Evolutionary conservation across 2,888 invertebrate genomes (phyloP).

Genomic region (Mythimna vitellina): DNA sequence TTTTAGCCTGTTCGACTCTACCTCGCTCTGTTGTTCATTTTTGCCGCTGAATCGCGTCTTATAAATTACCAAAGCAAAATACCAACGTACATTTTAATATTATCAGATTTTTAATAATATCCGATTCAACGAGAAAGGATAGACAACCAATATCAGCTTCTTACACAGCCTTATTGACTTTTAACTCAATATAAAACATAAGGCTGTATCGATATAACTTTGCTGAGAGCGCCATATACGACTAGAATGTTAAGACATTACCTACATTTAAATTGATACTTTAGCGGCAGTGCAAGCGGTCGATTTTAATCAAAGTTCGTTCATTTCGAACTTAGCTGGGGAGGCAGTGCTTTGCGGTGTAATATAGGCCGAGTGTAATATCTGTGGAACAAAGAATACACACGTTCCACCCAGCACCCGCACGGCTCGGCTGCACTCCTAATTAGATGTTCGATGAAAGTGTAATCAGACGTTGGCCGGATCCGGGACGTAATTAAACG

Average conservation of each 20-base stretch:
- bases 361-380: slow-evolving; percentile 85
- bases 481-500: slow-evolving; percentile 90
- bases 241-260: slow-evolving; percentile 48
- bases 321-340: slow-evolving; percentile 84
- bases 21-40: slow-evolving; percentile 3
- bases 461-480: slow-evolving; percentile 90
- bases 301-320: slow-evolving; percentile 88
- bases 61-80: slow-evolving; percentile 10
- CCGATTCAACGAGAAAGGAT: slow-evolving; percentile 35
- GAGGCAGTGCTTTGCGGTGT: slow-evolving; percentile 78
- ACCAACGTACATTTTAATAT: slow-evolving; percentile 18
- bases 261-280: slow-evolving; percentile 65
- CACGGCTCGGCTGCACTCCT: slow-evolving; percentile 86
- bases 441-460: slow-evolving; percentile 91
- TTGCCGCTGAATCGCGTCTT: not conserved
- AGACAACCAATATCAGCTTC: slow-evolving; percentile 42
- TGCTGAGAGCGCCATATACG: slow-evolving; percentile 21
- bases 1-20: not conserved
- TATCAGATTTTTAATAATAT: slow-evolving; percentile 48
- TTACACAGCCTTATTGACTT: slow-evolving; percentile 52
- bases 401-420: slow-evolving; percentile 74
- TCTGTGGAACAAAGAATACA: slow-evolving; percentile 87
- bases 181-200: slow-evolving; percentile 48
- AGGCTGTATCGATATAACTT: slow-evolving; percentile 19
- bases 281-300: slow-evolving; percentile 73